These are phyloP conservation scores for Drosophila heteroneura DNA, from an alignment of 2,888 invertebrate genomes.

Conservation along the genomic window DNA sequence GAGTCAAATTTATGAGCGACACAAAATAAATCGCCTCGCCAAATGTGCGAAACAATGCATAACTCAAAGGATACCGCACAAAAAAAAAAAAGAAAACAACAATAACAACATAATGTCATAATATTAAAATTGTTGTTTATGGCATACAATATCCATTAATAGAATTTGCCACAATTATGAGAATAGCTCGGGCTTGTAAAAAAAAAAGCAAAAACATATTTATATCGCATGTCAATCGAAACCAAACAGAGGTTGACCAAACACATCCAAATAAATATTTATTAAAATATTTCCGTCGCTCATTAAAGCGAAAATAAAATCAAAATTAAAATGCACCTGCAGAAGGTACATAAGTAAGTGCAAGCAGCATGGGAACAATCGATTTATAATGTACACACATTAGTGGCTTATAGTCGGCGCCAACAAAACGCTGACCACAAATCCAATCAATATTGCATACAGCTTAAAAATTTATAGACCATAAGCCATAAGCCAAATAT, in stretches of 20 bases:
- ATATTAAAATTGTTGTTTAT: slow-evolving; percentile 58
- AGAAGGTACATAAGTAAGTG: background rate
- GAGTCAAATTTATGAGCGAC: slow-evolving; percentile 65
- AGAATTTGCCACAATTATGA: slow-evolving; percentile 59
- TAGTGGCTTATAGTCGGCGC: slow-evolving; percentile 6
- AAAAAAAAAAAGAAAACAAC: slow-evolving; percentile 14
- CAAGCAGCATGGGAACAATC: background rate
- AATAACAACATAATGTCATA: slow-evolving; percentile 35
- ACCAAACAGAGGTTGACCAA: slow-evolving; percentile 18
- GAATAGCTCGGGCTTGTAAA: slow-evolving; percentile 2
- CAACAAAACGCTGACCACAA: slow-evolving; percentile 32
- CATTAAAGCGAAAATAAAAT: slow-evolving; percentile 8
- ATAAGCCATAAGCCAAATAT: slow-evolving; percentile 52
- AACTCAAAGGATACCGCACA: slow-evolving; percentile 60
- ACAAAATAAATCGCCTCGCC: slow-evolving; percentile 75
- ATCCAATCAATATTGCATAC: slow-evolving; percentile 57
- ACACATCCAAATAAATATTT: slow-evolving; percentile 18
- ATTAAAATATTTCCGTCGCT: slow-evolving; percentile 3
- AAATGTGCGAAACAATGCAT: slow-evolving; percentile 78
- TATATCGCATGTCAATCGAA: slow-evolving; percentile 19
- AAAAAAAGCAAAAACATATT: background rate
- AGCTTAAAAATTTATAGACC: slow-evolving; percentile 34
- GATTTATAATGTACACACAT: slow-evolving; percentile 17
- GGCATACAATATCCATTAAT: slow-evolving; percentile 56
- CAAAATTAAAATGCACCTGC: background rate